A percentile compares a stretch with the other conserved stretches of the same genome.
Conservation (phyloP, 2,888 invertebrate species). For the Keiferia lycopersicella region DNA sequence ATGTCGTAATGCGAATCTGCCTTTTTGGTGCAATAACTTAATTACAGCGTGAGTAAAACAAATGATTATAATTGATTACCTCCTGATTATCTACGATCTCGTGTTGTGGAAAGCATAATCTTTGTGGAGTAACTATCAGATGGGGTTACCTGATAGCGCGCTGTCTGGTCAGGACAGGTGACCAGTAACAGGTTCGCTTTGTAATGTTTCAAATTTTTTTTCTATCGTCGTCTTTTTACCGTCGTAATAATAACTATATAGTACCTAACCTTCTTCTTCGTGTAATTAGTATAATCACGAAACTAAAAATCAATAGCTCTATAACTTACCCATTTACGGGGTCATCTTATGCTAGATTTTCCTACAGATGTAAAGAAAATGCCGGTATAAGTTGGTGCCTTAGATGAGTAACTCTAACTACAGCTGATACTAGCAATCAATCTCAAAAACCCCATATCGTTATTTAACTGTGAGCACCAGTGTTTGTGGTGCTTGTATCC, state of each 20-base stretch:
- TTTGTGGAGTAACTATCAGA: neutral
- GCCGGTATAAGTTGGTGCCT: too few relatives aligned
- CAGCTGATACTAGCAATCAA: neutral
- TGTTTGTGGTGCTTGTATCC: neutral
- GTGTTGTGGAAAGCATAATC: neutral
- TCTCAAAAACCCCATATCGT: too few relatives aligned
- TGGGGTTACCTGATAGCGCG: neutral
- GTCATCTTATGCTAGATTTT: too few relatives aligned
- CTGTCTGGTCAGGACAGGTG: neutral
- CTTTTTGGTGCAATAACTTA: conserved; percentile 7
- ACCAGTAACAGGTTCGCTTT: too few relatives aligned
- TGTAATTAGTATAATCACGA: too few relatives aligned
- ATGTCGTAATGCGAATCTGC: conserved; percentile 3
- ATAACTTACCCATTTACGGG: too few relatives aligned
- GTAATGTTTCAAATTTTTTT: too few relatives aligned
- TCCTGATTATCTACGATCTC: neutral
- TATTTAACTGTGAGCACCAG: neutral
- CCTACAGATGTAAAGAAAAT: too few relatives aligned
- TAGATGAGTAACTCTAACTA: neutral
- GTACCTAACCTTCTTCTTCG: too few relatives aligned
- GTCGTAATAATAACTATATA: too few relatives aligned
- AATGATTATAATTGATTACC: conserved; percentile 17
- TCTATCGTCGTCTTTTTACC: too few relatives aligned
- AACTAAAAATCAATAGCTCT: too few relatives aligned
- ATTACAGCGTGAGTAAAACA: conserved; percentile 11